Percentiles rank a stretch among this genome's conserved stretches.
Evolutionary conservation across 2,888 invertebrate species (phyloP).

Genomic region (Amblyjoppa fuscipennis): DNA sequence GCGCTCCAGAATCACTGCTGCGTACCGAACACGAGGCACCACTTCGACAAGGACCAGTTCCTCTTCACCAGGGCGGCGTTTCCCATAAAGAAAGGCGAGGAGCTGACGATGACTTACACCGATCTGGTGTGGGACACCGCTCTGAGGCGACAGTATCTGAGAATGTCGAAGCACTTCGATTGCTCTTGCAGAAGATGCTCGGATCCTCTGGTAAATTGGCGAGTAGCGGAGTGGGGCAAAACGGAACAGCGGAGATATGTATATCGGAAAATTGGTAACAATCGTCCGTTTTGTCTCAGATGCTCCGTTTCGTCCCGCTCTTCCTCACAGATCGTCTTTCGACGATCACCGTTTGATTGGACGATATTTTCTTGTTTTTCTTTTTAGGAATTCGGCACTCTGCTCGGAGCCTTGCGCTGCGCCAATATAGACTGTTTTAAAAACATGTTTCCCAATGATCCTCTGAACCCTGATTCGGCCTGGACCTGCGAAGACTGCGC

Average conservation of each 20-base stretch:
- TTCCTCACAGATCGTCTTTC: neutral
- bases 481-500: constrained; percentile 89
- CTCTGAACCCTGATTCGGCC: constrained; percentile 85
- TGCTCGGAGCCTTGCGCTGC: constrained; percentile 87
- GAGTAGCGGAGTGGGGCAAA: neutral
- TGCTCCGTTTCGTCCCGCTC: neutral
- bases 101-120: constrained; percentile 90
- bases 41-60: constrained; percentile 87
- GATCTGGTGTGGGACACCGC: constrained; percentile 90
- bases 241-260: neutral
- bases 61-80: constrained; percentile 88
- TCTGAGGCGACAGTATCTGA: constrained; percentile 88
- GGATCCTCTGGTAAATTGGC: constrained; percentile 86
- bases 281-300: neutral
- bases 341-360: neutral
- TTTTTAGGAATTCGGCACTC: constrained; percentile 87
- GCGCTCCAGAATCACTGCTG: constrained; percentile 91
- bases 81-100: constrained; percentile 87
- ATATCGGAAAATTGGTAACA: neutral
- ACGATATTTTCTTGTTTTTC: constrained; percentile 11
- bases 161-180: constrained; percentile 89
- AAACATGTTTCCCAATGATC: constrained; percentile 87
- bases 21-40: constrained; percentile 89
- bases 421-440: constrained; percentile 86
- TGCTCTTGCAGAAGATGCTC: constrained; percentile 89